Base-by-base conservation (phyloP, 2,888 invertebrate genomes). In the Alloscopus bannaensis region DNA sequence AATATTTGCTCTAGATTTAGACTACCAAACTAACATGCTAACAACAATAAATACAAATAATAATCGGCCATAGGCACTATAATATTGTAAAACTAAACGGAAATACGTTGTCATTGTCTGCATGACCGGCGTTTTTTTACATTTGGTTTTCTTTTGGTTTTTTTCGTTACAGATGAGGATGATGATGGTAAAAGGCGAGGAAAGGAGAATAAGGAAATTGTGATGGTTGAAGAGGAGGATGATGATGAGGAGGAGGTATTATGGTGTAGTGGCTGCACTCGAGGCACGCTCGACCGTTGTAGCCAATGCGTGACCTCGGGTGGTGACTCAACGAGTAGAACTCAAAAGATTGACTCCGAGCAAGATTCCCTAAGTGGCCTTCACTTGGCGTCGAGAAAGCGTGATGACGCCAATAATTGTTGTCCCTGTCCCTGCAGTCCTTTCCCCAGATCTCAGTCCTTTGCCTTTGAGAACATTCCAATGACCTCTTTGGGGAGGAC, bases 261-360 rank as follows among this genome's bases (percentile, higher is more conserved):
- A 72, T 84, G 81, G 83, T 85, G 83, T 83, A 83, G 84, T 84
- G 83, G 84, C 65, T 84, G 83, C 82, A 79, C 82, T 70, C 59
- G 84, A 83, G 83, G 84, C 55, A 83, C 81, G 79, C 73, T 79
- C 57, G 64, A 42, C 18, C 24, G 68, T 50, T 62, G 80, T 47
- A 45, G 42, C 29, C 70, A 59, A 20, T 40, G 75, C 57, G 18
- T 40, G 28, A 65, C 57, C 65, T 36, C 26, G 36, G 28, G 60
- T 60, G 24, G 36, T 8, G 24, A 60, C 22, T 22, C 20, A 22
- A 60, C 18, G 29, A 40, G 20, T 3, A 18, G 20, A 3, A n/a
- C 18, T 20, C n/a, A 42, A 11, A 45, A 2, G 6, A 1, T 1
- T 64, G 64, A 64, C 45, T 64, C 47, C 24, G 29, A 28, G 28